Percentiles rank a stretch among this genome's conserved stretches.
These are phyloP conservation scores for Penaeus monodon DNA, from an alignment of 2,888 invertebrate species.

Conservation along the genomic window DNA sequence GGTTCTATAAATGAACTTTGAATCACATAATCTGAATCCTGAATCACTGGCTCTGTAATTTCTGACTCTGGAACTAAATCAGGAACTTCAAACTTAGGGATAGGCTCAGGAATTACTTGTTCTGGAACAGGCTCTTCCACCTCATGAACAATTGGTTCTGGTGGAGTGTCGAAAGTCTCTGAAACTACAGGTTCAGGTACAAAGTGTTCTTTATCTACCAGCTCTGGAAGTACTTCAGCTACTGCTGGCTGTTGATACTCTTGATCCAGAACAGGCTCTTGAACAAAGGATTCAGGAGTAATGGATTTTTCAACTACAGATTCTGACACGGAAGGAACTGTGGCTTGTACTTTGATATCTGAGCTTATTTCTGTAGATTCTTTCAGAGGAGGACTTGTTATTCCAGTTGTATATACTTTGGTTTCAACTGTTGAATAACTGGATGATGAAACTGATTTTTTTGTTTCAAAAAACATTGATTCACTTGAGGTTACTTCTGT, in stretches of 20 bases:
- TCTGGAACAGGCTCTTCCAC: background rate
- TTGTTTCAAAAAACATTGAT: constrained; percentile 52
- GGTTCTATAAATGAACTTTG: too few species aligned
- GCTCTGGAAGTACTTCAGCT: background rate
- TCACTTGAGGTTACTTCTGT: constrained; percentile 46
- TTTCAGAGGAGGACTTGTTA: constrained; percentile 33
- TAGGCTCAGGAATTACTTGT: too few species aligned
- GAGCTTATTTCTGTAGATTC: background rate
- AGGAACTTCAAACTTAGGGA: too few species aligned
- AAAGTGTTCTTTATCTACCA: background rate
- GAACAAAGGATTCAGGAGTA: too few species aligned
- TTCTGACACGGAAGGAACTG: too few species aligned
- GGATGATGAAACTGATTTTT: constrained; percentile 50
- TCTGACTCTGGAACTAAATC: too few species aligned
- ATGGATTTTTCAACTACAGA: too few species aligned
- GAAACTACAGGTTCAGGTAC: too few species aligned
- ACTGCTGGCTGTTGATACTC: too few species aligned
- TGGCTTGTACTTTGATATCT: background rate
- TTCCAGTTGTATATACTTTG: constrained; percentile 51
- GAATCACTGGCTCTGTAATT: too few species aligned
- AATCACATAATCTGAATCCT: too few species aligned
- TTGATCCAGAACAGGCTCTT: too few species aligned
- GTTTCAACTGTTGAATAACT: constrained; percentile 60
- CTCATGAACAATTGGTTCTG: background rate
- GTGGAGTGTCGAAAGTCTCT: background rate